Evolutionary conservation across 2,888 invertebrate genomes (phyloP).

Genomic region (Mayetiola destructor): DNA sequence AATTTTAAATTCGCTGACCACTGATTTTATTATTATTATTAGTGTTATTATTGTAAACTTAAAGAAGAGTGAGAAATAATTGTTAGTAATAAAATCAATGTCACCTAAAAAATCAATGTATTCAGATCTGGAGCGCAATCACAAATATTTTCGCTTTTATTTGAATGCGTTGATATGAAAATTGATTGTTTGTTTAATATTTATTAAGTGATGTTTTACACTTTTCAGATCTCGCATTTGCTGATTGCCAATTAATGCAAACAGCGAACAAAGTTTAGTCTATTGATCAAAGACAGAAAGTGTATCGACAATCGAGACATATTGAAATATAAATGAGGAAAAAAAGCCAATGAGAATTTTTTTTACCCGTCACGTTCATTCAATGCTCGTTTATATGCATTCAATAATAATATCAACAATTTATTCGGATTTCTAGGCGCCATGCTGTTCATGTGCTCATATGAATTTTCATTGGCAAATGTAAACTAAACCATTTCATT

Average conservation of each 20-base stretch:
- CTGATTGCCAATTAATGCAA: not conserved
- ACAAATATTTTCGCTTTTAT: not conserved
- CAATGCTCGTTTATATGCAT: too few relatives aligned
- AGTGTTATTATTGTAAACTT: too few relatives aligned
- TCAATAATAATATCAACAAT: not conserved
- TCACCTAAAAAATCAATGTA: too few relatives aligned
- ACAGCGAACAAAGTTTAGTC: slow-evolving; percentile 2
- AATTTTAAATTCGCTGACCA: too few relatives aligned
- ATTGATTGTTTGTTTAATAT: not conserved
- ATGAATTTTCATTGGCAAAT: too few relatives aligned
- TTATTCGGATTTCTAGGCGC: slow-evolving; percentile 11
- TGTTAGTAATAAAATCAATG: too few relatives aligned
- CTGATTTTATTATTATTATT: too few relatives aligned
- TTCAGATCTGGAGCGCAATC: not conserved
- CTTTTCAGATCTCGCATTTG: too few relatives aligned
- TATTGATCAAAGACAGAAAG: slow-evolving; percentile 1
- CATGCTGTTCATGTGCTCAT: slow-evolving; percentile 9
- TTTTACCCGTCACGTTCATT: too few relatives aligned
- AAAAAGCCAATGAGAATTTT: slow-evolving; percentile 1
- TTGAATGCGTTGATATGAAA: not conserved
- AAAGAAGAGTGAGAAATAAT: too few relatives aligned
- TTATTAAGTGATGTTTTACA: not conserved
- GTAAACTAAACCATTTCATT: too few relatives aligned
- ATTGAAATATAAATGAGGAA: not conserved
- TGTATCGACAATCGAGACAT: not conserved